Conservation (phyloP, 2,888 invertebrate species). For the Thalpophila matura region DNA sequence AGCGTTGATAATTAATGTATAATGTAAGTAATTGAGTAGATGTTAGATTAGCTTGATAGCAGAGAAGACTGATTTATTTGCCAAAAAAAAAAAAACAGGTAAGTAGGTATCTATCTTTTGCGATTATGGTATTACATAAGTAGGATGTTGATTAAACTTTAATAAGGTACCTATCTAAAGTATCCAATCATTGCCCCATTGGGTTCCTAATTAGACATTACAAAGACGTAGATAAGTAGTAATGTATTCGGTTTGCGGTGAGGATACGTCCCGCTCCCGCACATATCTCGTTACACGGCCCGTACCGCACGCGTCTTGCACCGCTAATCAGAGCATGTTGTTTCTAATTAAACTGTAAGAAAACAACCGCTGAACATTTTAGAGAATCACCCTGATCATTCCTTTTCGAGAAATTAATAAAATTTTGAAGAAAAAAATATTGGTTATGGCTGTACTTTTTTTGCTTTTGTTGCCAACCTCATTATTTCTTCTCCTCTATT, state of each 20-base stretch:
- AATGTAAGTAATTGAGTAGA: no score
- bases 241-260: slow-evolving; percentile 48
- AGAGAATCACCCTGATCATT: slow-evolving; percentile 9
- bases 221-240: slow-evolving; percentile 18
- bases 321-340: slow-evolving; percentile 58
- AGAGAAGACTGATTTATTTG: no score
- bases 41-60: no score
- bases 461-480: neutral
- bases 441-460: neutral
- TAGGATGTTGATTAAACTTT: no score
- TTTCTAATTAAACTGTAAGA: slow-evolving; percentile 48
- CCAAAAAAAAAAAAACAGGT: no score
- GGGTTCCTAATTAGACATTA: slow-evolving; percentile 14
- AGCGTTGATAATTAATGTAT: no score
- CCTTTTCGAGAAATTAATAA: no score
- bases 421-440: neutral
- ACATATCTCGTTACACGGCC: slow-evolving; percentile 54
- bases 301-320: slow-evolving; percentile 46
- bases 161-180: no score
- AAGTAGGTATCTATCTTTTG: no score
- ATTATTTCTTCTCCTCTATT: no score
- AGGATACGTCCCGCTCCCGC: slow-evolving; percentile 46
- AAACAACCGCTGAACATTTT: slow-evolving; percentile 35
- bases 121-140: no score
- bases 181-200: no score